A percentile compares a stretch with the other conserved stretches of the same genome.
Conservation (phyloP, 2,113 vertebrate species). For the Amphilophus citrinellus region DNA sequence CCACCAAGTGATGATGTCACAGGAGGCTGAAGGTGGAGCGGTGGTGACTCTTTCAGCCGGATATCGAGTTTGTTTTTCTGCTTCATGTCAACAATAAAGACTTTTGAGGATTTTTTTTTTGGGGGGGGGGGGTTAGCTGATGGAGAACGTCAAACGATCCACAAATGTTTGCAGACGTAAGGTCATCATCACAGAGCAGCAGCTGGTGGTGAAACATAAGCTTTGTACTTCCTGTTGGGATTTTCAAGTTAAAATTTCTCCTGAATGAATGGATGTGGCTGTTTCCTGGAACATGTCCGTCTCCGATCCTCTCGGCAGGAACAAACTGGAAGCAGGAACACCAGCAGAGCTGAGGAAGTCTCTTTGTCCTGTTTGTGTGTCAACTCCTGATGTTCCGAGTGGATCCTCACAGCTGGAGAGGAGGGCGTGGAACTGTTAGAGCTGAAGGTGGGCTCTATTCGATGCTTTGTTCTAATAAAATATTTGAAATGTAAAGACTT, state of each 20-base stretch:
- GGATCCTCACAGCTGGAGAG: too few relatives aligned
- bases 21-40: background rate
- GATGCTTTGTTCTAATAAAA: constrained; percentile 8
- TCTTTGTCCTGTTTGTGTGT: background rate
- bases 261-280: background rate
- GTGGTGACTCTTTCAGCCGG: too few relatives aligned
- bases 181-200: too few relatives aligned
- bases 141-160: background rate
- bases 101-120: too few relatives aligned
- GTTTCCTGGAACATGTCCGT: background rate
- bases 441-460: background rate
- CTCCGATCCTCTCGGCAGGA: background rate
- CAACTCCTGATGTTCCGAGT: accelerated
- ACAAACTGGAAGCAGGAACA: background rate
- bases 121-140: background rate
- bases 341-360: background rate
- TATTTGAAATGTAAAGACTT: background rate
- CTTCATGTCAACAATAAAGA: background rate
- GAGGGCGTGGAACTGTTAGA: background rate
- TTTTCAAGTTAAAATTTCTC: background rate
- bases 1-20: constrained; percentile 83
- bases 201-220: too few relatives aligned
- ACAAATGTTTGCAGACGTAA: too few relatives aligned
- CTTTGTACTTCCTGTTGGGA: background rate
- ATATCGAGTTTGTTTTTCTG: background rate